A percentile compares a stretch with the other conserved stretches of the same genome.
phyloP scores from a whole-genome alignment of 2,888 invertebrate species.

The Xanthorhoe spadicearia region DNA sequence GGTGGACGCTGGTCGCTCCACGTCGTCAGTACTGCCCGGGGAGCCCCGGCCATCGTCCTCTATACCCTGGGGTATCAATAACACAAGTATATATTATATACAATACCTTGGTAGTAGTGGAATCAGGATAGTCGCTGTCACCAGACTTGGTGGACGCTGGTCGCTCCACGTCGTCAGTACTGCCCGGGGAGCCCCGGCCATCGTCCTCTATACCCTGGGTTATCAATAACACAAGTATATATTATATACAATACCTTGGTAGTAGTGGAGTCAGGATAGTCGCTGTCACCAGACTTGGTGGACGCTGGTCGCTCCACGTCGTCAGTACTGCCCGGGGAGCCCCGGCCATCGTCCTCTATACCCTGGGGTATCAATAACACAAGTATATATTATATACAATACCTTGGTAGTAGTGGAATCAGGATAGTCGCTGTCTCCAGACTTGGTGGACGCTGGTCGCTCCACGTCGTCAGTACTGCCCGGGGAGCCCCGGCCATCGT shows the following conservation, averaged over 20 bases:
- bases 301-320: conserved; percentile 73
- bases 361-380: conserved; percentile 55
- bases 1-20: conserved; percentile 72
- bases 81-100: not conserved
- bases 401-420: conserved; percentile 56
- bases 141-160: conserved; percentile 75
- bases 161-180: conserved; percentile 71
- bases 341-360: conserved; percentile 74
- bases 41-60: conserved; percentile 77
- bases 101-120: conserved; percentile 65
- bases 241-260: conserved; percentile 63
- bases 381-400: not conserved
- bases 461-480: conserved; percentile 72
- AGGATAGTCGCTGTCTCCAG: conserved; percentile 76
- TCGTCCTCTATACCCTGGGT: conserved; percentile 74
- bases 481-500: conserved; percentile 75
- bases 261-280: conserved; percentile 68
- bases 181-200: conserved; percentile 72
- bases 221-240: not conserved
- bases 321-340: conserved; percentile 72
- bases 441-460: conserved; percentile 73
- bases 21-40: conserved; percentile 72
- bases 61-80: conserved; percentile 58
- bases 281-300: conserved; percentile 77
- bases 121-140: conserved; percentile 75